Conservation (phyloP, 2,113 vertebrate species). For the Eulacestoma nigropectus region DNA sequence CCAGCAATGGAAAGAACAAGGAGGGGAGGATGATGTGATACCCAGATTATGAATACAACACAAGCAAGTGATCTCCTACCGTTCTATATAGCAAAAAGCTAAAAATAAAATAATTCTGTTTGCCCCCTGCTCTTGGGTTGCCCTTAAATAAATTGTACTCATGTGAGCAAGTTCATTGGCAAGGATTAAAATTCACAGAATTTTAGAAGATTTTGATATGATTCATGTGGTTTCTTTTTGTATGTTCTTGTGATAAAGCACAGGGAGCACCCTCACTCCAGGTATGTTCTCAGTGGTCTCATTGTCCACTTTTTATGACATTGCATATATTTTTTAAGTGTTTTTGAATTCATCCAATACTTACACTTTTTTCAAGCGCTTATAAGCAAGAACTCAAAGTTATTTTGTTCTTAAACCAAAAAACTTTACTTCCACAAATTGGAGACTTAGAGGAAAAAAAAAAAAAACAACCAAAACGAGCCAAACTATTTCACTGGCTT, state of each 20-base stretch:
- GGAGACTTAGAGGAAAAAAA: background rate
- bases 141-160: background rate
- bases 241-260: background rate
- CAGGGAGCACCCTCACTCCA: background rate
- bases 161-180: background rate
- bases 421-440: background rate
- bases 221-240: background rate
- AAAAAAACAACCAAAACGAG: background rate
- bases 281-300: background rate
- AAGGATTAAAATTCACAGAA: background rate
- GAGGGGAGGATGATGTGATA: background rate
- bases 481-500: background rate
- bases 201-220: background rate
- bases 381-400: background rate
- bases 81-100: background rate
- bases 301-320: background rate
- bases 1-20: background rate
- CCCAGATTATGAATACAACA: background rate
- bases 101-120: background rate
- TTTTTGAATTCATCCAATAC: background rate
- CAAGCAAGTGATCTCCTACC: background rate
- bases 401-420: background rate
- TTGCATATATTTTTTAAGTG: background rate
- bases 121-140: background rate
- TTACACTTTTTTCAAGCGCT: background rate